Evolutionary conservation across 2,113 vertebrate species (phyloP).

Genomic region (Fulica atra): DNA sequence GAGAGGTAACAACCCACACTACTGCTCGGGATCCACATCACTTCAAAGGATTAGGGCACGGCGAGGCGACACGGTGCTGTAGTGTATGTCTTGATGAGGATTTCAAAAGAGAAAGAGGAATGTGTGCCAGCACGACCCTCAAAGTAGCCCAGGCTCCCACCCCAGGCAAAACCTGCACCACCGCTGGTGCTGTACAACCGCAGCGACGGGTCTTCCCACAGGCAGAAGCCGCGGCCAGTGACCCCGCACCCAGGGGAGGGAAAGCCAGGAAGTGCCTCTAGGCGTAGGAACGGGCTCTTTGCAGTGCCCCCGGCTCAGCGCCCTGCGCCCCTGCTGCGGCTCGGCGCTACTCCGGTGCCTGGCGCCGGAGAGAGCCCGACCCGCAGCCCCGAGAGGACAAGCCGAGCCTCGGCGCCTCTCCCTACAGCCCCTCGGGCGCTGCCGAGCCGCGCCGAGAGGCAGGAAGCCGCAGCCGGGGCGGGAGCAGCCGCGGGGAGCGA

Average conservation of each 20-base stretch:
- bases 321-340: background rate
- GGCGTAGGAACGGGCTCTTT: fast-evolving
- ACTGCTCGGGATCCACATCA: background rate
- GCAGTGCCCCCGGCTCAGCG: fast-evolving
- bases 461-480: background rate
- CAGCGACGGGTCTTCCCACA: fast-evolving
- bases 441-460: fast-evolving
- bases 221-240: background rate
- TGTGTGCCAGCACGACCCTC: background rate
- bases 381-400: fast-evolving
- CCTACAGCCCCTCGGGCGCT: background rate
- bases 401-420: no score
- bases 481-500: background rate
- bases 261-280: background rate
- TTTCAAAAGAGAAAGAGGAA: background rate
- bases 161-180: background rate
- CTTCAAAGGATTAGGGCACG: background rate
- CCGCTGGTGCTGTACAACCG: fast-evolving
- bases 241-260: background rate
- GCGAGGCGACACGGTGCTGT: fast-evolving
- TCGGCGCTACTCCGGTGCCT: fast-evolving
- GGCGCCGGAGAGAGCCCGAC: background rate
- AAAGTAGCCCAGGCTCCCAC: no score
- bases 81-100: fast-evolving
- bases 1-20: fast-evolving